These are phyloP conservation scores for Archips crataeganus DNA, from an alignment of 2,888 invertebrate species.

Conservation along the genomic window DNA sequence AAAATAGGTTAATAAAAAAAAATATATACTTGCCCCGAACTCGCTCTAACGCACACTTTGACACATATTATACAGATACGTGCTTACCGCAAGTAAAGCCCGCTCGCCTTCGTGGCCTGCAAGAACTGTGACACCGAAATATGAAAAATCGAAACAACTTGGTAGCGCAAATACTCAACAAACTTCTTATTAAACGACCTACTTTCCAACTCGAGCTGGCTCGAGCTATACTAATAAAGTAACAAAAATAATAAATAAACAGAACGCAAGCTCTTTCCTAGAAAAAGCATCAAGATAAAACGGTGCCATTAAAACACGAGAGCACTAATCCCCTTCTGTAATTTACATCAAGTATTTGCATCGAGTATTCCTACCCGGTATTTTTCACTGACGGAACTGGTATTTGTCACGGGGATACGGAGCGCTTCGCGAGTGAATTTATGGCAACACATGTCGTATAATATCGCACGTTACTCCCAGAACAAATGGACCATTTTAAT, in stretches of 20 bases:
- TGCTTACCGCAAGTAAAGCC: too few species aligned
- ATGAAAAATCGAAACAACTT: conserved; percentile 24
- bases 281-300: conserved; percentile 33
- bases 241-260: conserved; percentile 38
- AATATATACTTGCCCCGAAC: too few species aligned
- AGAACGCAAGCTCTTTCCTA: conserved; percentile 23
- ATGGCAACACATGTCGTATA: conserved; percentile 32
- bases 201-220: conserved; percentile 7
- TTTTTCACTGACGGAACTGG: conserved; percentile 30
- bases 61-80: too few species aligned
- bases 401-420: conserved; percentile 35
- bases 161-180: conserved; percentile 22
- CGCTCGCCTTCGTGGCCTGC: too few species aligned
- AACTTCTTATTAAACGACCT: conserved; percentile 30
- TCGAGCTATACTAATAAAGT: conserved; percentile 24
- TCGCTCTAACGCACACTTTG: too few species aligned
- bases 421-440: conserved; percentile 19
- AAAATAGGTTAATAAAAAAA: too few species aligned
- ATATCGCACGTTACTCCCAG: conserved; percentile 8
- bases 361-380: conserved; percentile 28
- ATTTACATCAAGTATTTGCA: conserved; percentile 13
- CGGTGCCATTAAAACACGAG: conserved; percentile 24
- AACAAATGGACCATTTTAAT: conserved; percentile 35
- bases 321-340: conserved; percentile 24
- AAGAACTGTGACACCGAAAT: background rate